These are phyloP conservation scores for Acanthacorydalis orientalis DNA, from an alignment of 2,888 invertebrate genomes.

Conservation along the genomic window DNA sequence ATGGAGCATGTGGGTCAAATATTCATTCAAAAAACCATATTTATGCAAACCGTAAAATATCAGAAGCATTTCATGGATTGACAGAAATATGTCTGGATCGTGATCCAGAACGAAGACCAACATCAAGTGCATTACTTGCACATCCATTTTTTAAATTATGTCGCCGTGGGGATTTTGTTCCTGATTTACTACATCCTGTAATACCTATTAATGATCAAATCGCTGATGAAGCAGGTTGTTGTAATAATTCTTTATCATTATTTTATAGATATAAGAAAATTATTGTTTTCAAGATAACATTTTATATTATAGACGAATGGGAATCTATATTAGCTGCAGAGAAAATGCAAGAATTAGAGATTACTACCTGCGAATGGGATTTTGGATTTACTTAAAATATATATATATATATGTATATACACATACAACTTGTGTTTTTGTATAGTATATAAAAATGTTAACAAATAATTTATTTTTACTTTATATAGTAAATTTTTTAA, in stretches of 20 bases:
- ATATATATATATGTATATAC: no score
- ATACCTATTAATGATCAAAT: slow-evolving; percentile 44
- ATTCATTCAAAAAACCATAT: slow-evolving; percentile 17
- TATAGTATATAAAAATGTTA: no score
- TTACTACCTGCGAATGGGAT: slow-evolving; percentile 49
- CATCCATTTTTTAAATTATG: slow-evolving; percentile 67
- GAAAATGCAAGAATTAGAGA: slow-evolving; percentile 40
- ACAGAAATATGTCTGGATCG: slow-evolving; percentile 54
- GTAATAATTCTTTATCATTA: slow-evolving; percentile 2
- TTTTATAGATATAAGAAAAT: neutral
- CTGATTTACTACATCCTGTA: slow-evolving; percentile 49
- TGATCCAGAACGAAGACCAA: slow-evolving; percentile 51
- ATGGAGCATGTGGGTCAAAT: slow-evolving; percentile 9
- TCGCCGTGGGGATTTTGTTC: slow-evolving; percentile 39
- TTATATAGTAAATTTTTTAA: no score
- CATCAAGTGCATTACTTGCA: slow-evolving; percentile 46
- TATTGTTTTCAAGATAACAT: neutral
- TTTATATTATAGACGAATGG: slow-evolving; percentile 36
- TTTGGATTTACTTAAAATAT: slow-evolving; percentile 25
- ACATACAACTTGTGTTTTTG: no score
- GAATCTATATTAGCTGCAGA: slow-evolving; percentile 39
- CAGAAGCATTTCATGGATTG: slow-evolving; percentile 62
- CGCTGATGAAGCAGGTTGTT: slow-evolving; percentile 32
- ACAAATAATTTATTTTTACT: no score
- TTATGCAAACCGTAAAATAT: slow-evolving; percentile 45